phyloP scores from a whole-genome alignment of 2,888 invertebrate species.

The Patella pellucida region DNA sequence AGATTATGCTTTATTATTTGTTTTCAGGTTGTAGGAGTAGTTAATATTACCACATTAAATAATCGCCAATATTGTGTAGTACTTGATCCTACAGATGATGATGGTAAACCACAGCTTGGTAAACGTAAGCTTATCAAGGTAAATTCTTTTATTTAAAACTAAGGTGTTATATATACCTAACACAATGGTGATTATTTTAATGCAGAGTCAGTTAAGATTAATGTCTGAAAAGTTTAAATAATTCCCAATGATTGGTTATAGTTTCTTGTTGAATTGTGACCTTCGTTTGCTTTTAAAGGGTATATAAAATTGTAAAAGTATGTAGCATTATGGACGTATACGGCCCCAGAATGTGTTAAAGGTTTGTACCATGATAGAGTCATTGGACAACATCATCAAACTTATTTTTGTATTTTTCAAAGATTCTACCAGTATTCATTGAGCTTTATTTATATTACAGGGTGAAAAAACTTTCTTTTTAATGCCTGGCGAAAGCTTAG shows the following conservation, averaged over 20 bases:
- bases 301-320: too few species aligned
- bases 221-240: background rate
- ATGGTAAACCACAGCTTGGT: conserved; percentile 71
- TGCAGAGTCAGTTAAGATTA: background rate
- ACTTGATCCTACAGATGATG: conserved; percentile 71
- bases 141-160: conserved; percentile 12
- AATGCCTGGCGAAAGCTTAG: conserved; percentile 72
- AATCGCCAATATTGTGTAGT: conserved; percentile 74
- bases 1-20: background rate
- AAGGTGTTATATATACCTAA: background rate
- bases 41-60: conserved; percentile 72
- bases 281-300: too few species aligned
- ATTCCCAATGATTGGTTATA: too few species aligned
- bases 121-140: conserved; percentile 72
- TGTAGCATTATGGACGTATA: too few species aligned
- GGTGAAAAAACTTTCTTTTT: conserved; percentile 74
- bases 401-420: background rate
- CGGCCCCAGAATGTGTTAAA: too few species aligned
- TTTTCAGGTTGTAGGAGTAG: conserved; percentile 69
- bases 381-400: background rate
- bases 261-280: too few species aligned
- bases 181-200: background rate
- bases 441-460: conserved; percentile 43
- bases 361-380: too few species aligned
- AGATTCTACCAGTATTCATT: background rate